phyloP scores from a whole-genome alignment of 2,888 invertebrate genomes.

The Falcaria lacertinaria region DNA sequence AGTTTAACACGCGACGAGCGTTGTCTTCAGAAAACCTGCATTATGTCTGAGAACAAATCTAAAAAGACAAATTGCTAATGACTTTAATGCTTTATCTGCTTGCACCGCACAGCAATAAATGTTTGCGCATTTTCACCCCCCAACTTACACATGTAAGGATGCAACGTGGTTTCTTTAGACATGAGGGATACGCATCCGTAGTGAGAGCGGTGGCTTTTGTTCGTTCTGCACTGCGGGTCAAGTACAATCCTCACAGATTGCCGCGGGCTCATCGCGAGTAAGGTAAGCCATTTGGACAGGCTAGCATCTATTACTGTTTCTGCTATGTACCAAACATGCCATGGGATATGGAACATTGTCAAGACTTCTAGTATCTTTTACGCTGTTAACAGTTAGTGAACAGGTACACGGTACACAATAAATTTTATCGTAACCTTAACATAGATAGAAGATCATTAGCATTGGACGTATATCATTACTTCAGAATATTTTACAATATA shows the following conservation, averaged over 20 bases:
- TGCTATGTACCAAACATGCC: not conserved
- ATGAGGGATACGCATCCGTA: conserved; percentile 27
- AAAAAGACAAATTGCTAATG: conserved; percentile 27
- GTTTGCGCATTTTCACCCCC: not conserved
- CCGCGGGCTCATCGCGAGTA: conserved; percentile 34
- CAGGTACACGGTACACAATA: no score
- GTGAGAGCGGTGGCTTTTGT: conserved; percentile 41
- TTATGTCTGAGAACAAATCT: not conserved
- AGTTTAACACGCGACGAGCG: no score
- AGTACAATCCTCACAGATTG: conserved; percentile 60
- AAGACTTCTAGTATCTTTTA: no score
- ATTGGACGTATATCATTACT: no score
- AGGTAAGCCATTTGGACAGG: conserved; percentile 28
- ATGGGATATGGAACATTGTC: not conserved
- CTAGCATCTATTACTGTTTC: conserved; percentile 11
- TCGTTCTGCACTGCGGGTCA: conserved; percentile 62
- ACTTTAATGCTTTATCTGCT: conserved; percentile 24
- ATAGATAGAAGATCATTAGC: no score
- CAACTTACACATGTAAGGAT: conserved; percentile 9
- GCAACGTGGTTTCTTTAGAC: conserved; percentile 32
- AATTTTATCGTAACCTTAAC: no score
- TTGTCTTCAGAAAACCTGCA: no score
- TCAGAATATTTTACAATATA: no score
- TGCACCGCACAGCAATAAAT: no score
- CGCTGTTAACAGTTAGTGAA: no score